These are phyloP conservation scores for Calypte anna DNA, from an alignment of 2,113 vertebrate species.

Conservation along the genomic window DNA sequence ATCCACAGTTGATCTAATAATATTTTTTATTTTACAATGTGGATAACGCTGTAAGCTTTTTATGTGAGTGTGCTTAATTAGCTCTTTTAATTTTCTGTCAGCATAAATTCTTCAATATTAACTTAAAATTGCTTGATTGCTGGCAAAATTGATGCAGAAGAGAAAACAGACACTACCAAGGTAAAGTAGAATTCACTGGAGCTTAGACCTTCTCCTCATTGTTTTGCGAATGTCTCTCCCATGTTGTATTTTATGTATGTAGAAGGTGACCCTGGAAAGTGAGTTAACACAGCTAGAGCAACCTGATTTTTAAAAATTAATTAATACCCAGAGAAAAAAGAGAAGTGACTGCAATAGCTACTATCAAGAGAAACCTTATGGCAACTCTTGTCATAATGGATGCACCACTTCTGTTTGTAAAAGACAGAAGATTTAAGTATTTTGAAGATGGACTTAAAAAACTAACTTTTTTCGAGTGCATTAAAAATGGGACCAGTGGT, in stretches of 20 bases:
- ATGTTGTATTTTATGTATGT: background rate
- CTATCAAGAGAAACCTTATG: background rate
- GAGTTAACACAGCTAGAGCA: background rate
- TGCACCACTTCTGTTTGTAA: background rate
- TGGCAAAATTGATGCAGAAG: background rate
- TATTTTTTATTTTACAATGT: background rate
- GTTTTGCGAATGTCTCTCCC: background rate
- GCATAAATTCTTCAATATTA: background rate
- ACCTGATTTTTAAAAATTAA: background rate
- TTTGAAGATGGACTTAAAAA: background rate
- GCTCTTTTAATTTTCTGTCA: background rate
- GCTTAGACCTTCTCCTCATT: background rate
- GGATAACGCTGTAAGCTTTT: background rate
- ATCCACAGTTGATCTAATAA: background rate
- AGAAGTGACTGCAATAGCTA: background rate
- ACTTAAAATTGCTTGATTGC: background rate
- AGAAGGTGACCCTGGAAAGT: background rate
- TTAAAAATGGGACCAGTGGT: background rate
- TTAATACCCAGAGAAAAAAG: background rate
- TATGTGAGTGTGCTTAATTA: background rate
- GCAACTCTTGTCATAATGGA: background rate
- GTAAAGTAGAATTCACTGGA: background rate
- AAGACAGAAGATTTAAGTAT: background rate
- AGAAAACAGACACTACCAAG: background rate
- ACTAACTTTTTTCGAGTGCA: background rate